Evolutionary conservation across 2,113 vertebrate genomes (phyloP).

Genomic region (Caracal caracal): DNA sequence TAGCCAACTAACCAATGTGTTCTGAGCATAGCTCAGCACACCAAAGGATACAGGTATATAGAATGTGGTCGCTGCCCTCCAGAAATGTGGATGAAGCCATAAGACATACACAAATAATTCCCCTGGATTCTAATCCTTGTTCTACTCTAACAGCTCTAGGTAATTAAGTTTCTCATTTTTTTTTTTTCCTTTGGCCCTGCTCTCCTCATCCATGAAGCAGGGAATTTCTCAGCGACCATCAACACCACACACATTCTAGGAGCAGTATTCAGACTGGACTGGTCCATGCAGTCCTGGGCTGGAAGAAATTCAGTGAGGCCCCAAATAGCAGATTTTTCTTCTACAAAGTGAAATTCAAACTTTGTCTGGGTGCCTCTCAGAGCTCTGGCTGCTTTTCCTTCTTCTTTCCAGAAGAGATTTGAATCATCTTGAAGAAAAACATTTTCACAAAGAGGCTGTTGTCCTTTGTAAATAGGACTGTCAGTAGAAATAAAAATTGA

Average conservation of each 20-base stretch:
- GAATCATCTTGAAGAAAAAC: not conserved
- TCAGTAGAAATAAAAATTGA: not conserved
- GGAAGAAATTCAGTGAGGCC: not conserved
- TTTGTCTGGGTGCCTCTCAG: not conserved
- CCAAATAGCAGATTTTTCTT: not conserved
- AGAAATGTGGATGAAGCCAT: not conserved
- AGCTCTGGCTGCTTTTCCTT: not conserved
- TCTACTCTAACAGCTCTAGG: not conserved
- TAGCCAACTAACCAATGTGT: not conserved
- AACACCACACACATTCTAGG: not conserved
- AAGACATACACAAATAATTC: not conserved
- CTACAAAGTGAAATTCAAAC: not conserved
- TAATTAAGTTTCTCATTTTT: not conserved
- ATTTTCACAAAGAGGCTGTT: not conserved
- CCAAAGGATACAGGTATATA: not conserved
- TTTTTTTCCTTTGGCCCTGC: not conserved
- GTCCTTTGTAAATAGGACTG: not conserved
- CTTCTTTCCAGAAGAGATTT: not conserved
- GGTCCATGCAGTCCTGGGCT: not conserved
- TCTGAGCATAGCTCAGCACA: not conserved
- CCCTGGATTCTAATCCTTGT: not conserved
- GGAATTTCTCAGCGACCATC: not conserved
- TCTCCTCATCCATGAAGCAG: not conserved
- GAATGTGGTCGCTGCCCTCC: not conserved
- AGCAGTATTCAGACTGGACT: not conserved